Evolutionary conservation across 2,113 vertebrate genomes (phyloP).

Genomic region (Athene noctua): DNA sequence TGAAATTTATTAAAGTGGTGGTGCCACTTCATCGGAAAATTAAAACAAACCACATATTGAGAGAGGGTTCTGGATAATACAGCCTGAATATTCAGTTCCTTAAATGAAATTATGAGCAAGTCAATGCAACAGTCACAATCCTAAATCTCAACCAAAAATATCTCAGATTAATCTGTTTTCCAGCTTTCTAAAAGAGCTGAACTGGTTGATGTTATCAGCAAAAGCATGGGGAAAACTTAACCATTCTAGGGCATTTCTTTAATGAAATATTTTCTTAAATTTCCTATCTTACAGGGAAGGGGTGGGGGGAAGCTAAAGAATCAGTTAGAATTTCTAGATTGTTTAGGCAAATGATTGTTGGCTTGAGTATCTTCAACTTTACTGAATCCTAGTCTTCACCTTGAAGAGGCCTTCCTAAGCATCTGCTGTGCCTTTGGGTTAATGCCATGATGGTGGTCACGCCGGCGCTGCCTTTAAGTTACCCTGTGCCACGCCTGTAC

Average conservation of each 20-base stretch:
- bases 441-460: fast-evolving
- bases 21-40: not conserved
- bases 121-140: fast-evolving
- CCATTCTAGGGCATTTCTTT: not conserved
- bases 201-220: not conserved
- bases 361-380: not conserved
- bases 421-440: not conserved
- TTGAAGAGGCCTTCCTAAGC: not conserved
- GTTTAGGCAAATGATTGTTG: not conserved
- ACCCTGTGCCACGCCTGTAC: fast-evolving
- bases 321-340: not conserved
- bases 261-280: not conserved
- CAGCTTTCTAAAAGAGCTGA: not conserved
- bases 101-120: not conserved
- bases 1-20: not conserved
- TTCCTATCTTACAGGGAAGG: not conserved
- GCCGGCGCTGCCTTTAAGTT: not conserved
- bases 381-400: not conserved
- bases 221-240: not conserved
- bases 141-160: not conserved
- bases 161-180: not conserved
- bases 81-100: not conserved
- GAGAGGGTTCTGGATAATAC: not conserved
- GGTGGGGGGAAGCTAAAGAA: not conserved
- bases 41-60: not conserved